A percentile compares a stretch with the other conserved stretches of the same genome.
Evolutionary conservation across 1,140 invertebrate species (phyloP).

Genomic region (Agrypnia vestita): DNA sequence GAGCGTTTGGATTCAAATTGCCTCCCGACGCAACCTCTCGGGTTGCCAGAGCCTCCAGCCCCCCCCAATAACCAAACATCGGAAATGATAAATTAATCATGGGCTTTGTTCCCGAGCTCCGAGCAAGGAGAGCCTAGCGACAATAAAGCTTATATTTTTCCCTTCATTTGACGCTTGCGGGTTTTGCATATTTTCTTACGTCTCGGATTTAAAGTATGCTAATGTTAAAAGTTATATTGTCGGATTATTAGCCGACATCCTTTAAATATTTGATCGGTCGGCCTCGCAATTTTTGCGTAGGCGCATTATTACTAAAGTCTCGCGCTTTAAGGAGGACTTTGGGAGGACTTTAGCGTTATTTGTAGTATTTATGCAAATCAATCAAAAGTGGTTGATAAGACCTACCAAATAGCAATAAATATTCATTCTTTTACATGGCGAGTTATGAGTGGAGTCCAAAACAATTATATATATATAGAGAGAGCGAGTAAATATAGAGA

Average conservation of each 20-base stretch:
- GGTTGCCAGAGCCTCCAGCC: slow-evolving; percentile 2
- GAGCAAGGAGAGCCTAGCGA: slow-evolving; percentile 10
- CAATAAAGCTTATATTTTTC: slow-evolving; percentile 57
- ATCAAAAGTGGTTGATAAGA: too few relatives aligned
- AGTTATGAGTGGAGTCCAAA: too few relatives aligned
- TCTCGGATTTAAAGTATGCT: slow-evolving; percentile 33
- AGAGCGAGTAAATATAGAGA: too few relatives aligned
- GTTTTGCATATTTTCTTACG: slow-evolving; percentile 57
- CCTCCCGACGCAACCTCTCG: slow-evolving; percentile 27
- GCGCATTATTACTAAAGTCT: too few relatives aligned
- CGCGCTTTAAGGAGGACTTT: too few relatives aligned
- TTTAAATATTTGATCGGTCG: neutral
- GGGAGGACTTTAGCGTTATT: too few relatives aligned
- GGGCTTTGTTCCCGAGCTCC: slow-evolving; percentile 32
- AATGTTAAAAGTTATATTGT: slow-evolving; percentile 22
- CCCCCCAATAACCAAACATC: slow-evolving; percentile 40
- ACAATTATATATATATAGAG: too few relatives aligned
- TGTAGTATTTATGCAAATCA: too few relatives aligned
- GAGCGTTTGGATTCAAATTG: slow-evolving; percentile 50
- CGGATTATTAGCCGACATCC: slow-evolving; percentile 4
- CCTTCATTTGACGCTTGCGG: slow-evolving; percentile 53
- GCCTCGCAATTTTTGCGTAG: neutral
- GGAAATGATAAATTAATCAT: slow-evolving; percentile 52
- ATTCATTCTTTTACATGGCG: too few relatives aligned
- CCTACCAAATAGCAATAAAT: too few relatives aligned